Evolutionary conservation across 2,113 vertebrate species (phyloP).

Genomic region (Erinaceus europaeus): DNA sequence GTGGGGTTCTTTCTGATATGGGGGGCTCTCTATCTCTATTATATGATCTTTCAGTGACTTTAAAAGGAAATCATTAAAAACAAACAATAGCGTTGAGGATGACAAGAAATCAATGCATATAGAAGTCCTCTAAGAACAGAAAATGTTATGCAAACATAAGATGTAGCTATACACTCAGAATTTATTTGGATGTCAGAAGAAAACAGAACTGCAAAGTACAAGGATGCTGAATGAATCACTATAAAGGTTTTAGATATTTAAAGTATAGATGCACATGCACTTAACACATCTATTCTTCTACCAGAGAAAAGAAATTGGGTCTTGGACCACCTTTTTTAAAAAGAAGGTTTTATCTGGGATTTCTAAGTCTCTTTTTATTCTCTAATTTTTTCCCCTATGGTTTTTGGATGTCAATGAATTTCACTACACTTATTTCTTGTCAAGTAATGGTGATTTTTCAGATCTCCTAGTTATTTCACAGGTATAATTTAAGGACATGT

Average conservation of each 20-base stretch:
- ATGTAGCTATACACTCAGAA: too few species aligned
- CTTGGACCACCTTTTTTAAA: neutral
- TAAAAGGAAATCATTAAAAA: conserved; percentile 44
- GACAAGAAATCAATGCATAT: conserved; percentile 7
- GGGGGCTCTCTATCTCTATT: neutral
- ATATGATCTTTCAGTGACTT: neutral
- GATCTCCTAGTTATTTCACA: neutral
- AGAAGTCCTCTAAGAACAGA: conserved; percentile 1
- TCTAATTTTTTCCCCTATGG: neutral
- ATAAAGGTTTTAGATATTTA: neutral
- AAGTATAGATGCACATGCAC: neutral
- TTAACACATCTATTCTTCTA: neutral
- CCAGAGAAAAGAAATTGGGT: neutral
- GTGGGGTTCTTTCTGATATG: neutral
- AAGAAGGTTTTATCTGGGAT: neutral
- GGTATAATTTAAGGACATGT: neutral
- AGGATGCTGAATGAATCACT: neutral
- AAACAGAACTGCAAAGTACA: neutral
- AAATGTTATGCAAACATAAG: neutral
- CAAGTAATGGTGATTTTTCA: neutral
- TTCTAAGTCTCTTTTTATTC: conserved; percentile 9
- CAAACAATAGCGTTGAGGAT: neutral
- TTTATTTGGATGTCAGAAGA: neutral
- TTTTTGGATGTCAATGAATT: conserved; percentile 10
- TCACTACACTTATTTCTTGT: neutral